These are phyloP conservation scores for Abrostola triplasia DNA, from an alignment of 2,888 invertebrate species.

Conservation along the genomic window DNA sequence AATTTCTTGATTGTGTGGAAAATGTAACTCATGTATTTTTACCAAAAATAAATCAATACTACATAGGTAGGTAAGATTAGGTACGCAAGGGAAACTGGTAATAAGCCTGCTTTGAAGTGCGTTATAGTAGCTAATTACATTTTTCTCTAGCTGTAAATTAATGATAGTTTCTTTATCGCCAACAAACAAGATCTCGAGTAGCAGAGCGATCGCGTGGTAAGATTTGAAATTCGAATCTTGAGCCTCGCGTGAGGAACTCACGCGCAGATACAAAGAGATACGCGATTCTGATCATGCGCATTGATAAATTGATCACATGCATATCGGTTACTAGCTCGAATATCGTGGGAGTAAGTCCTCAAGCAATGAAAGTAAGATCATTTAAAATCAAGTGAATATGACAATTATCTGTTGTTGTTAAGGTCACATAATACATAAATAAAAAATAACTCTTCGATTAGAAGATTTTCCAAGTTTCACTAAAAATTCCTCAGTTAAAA, in stretches of 20 bases:
- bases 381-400: conserved; percentile 25
- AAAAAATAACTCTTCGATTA: too few species aligned
- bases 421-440: too few species aligned
- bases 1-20: conserved; percentile 38
- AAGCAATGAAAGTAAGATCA: conserved; percentile 52
- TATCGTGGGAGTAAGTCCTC: conserved; percentile 71
- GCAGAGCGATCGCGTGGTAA: conserved; percentile 69
- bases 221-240: conserved; percentile 68
- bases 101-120: neutral
- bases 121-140: conserved; percentile 41
- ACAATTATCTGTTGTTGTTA: conserved; percentile 1
- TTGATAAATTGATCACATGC: conserved; percentile 81
- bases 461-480: too few species aligned
- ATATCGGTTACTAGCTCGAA: conserved; percentile 76
- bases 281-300: conserved; percentile 77
- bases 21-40: conserved; percentile 38
- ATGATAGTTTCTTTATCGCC: conserved; percentile 67
- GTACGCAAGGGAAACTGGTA: conserved; percentile 17
- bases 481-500: too few species aligned
- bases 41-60: conserved; percentile 1
- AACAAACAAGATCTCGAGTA: conserved; percentile 68
- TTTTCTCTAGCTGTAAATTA: conserved; percentile 64
- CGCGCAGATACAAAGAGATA: conserved; percentile 77
- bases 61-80: too few species aligned
- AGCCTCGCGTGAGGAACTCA: conserved; percentile 68